Percentiles rank a stretch among this genome's conserved stretches.
Conservation (phyloP, 37 sponge, comb jelly and placozoan genomes). For the Haliclona indistincta region DNA sequence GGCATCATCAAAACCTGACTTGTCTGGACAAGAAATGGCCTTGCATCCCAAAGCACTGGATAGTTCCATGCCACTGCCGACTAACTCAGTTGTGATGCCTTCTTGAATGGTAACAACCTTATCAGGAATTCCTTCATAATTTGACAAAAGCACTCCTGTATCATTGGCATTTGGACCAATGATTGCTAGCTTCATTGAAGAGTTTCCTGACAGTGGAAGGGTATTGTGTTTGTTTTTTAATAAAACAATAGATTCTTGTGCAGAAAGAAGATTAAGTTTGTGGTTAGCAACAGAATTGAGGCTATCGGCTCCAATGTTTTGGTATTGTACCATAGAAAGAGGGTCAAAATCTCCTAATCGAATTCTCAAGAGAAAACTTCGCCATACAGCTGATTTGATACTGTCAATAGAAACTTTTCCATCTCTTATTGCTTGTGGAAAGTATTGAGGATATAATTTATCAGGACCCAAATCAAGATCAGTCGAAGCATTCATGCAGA, state of each 20-base stretch:
- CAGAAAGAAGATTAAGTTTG: slow-evolving; percentile 40
- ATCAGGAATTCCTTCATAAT: slow-evolving; percentile 61
- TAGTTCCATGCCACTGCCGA: neutral
- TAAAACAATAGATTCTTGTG: slow-evolving; percentile 58
- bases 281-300: slow-evolving; percentile 50
- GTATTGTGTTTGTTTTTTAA: slow-evolving; percentile 29
- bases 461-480: slow-evolving; percentile 73
- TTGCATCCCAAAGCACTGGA: slow-evolving; percentile 34
- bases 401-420: slow-evolving; percentile 13
- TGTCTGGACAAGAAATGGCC: slow-evolving; percentile 20
- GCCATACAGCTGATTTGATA: slow-evolving; percentile 42
- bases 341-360: slow-evolving; percentile 78
- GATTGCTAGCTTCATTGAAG: slow-evolving; percentile 35
- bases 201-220: slow-evolving; percentile 10
- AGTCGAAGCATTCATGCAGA: slow-evolving; percentile 72
- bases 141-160: slow-evolving; percentile 31
- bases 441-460: slow-evolving; percentile 38
- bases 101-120: slow-evolving; percentile 27
- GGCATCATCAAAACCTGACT: slow-evolving; percentile 26
- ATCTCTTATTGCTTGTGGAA: slow-evolving; percentile 31
- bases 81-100: slow-evolving; percentile 33
- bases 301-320: slow-evolving; percentile 33
- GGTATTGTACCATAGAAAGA: slow-evolving; percentile 39
- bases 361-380: slow-evolving; percentile 63
- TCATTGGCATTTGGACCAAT: slow-evolving; percentile 70